Percentiles rank a stretch among this genome's conserved stretches.
phyloP scores from a whole-genome alignment of 2,113 vertebrate genomes.

The Sula dactylatra region DNA sequence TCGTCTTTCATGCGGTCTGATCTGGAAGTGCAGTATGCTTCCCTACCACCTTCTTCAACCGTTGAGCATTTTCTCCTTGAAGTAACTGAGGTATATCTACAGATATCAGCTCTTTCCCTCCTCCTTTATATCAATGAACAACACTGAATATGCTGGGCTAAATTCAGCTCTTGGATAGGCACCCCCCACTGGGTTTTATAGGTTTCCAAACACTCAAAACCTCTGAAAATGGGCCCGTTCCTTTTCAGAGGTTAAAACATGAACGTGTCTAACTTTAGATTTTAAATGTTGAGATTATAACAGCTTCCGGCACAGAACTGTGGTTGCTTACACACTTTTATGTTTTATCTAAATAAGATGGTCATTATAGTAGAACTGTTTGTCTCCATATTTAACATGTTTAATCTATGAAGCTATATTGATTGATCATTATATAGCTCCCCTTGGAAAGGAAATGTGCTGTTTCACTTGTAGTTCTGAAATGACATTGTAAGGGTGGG shows the following conservation, averaged over 20 bases:
- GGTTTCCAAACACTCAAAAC: not conserved
- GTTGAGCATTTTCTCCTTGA: not conserved
- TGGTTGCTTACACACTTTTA: not conserved
- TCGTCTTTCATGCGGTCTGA: not conserved
- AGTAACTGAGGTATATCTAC: not conserved
- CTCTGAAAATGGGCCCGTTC: not conserved
- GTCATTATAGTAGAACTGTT: not conserved
- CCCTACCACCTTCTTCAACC: not conserved
- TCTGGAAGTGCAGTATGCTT: not conserved
- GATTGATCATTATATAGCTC: not conserved
- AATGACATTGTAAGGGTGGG: not conserved
- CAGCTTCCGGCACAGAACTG: not conserved
- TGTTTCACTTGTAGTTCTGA: not conserved
- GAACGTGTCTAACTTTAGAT: not conserved
- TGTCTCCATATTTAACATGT: not conserved
- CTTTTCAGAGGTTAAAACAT: not conserved
- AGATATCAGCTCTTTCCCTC: not conserved
- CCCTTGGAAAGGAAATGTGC: not conserved
- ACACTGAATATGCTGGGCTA: not conserved
- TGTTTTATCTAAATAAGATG: not conserved
- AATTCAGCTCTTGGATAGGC: not conserved
- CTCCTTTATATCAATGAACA: not conserved
- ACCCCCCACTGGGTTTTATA: not conserved
- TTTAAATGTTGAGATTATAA: not conserved
- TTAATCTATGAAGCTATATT: not conserved